Conservation (phyloP, 2,888 invertebrate species). For the Tenodera sinensis region DNA sequence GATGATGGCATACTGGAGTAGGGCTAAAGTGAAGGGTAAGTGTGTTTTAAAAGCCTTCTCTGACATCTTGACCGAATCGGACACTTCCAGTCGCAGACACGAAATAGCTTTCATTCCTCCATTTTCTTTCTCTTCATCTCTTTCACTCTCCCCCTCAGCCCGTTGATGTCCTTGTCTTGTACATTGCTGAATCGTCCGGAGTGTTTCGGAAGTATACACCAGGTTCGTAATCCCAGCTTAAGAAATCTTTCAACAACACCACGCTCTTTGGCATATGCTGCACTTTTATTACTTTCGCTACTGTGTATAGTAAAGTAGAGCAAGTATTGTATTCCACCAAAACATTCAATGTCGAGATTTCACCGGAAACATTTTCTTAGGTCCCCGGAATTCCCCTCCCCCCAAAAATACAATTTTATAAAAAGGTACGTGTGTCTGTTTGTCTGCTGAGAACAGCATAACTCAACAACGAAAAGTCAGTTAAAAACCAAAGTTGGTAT, state of each 20-base stretch:
- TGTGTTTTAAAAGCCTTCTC: constrained; percentile 51
- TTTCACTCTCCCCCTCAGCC: neutral
- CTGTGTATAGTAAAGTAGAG: too few species aligned
- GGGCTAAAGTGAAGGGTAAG: constrained; percentile 38
- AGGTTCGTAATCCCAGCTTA: neutral
- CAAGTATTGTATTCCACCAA: too few species aligned
- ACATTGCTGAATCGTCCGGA: neutral
- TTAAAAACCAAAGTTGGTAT: too few species aligned
- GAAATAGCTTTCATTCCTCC: constrained; percentile 48
- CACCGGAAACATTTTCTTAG: too few species aligned
- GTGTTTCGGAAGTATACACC: neutral
- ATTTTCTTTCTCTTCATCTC: neutral
- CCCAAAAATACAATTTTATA: too few species aligned
- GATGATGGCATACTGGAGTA: constrained; percentile 26
- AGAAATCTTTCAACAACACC: neutral
- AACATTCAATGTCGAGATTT: too few species aligned
- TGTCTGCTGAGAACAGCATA: too few species aligned
- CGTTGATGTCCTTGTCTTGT: neutral
- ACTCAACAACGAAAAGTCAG: too few species aligned
- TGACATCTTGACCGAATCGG: constrained; percentile 52
- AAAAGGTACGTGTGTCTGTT: too few species aligned
- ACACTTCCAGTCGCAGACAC: constrained; percentile 48
- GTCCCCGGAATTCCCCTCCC: too few species aligned
- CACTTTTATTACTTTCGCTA: too few species aligned
- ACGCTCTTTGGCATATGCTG: too few species aligned